Evolutionary conservation across 2,888 invertebrate genomes (phyloP).

Genomic region (Callosobruchus maculatus): DNA sequence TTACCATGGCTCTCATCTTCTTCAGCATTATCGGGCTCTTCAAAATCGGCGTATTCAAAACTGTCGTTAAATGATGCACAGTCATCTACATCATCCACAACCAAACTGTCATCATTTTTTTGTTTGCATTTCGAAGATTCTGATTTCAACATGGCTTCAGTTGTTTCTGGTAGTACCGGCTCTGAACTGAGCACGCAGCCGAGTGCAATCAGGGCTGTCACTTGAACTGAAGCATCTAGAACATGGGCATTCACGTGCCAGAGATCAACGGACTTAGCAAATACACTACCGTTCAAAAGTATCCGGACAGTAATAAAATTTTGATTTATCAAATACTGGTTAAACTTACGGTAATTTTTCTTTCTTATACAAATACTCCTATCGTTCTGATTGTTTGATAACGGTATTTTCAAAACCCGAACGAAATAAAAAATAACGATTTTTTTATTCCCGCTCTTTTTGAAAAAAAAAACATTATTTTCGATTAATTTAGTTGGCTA

Average conservation of each 20-base stretch:
- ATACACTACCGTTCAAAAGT: too few relatives aligned
- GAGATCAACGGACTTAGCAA: too few relatives aligned
- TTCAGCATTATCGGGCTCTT: conserved; percentile 33
- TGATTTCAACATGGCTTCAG: conserved; percentile 50
- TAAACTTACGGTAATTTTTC: too few relatives aligned
- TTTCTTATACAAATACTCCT: too few relatives aligned
- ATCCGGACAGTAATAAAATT: too few relatives aligned
- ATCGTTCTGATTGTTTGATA: too few relatives aligned
- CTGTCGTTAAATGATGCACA: neutral
- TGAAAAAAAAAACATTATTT: too few relatives aligned
- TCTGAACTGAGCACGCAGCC: conserved; percentile 67
- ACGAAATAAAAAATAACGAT: too few relatives aligned
- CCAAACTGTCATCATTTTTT: neutral
- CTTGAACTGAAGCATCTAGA: conserved; percentile 66
- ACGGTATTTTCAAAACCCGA: too few relatives aligned
- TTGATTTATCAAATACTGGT: too few relatives aligned
- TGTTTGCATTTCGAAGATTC: conserved; percentile 1
- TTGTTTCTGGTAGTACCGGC: conserved; percentile 62
- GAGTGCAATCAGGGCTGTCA: conserved; percentile 69
- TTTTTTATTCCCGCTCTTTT: too few relatives aligned
- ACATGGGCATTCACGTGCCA: neutral
- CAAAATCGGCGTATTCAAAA: conserved; percentile 34
- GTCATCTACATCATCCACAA: conserved; percentile 19
- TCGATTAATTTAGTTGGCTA: too few relatives aligned
- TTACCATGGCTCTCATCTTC: conserved; percentile 22